Base-by-base conservation (phyloP, 2,888 invertebrate genomes). In the Rhyacophila evoluta region DNA sequence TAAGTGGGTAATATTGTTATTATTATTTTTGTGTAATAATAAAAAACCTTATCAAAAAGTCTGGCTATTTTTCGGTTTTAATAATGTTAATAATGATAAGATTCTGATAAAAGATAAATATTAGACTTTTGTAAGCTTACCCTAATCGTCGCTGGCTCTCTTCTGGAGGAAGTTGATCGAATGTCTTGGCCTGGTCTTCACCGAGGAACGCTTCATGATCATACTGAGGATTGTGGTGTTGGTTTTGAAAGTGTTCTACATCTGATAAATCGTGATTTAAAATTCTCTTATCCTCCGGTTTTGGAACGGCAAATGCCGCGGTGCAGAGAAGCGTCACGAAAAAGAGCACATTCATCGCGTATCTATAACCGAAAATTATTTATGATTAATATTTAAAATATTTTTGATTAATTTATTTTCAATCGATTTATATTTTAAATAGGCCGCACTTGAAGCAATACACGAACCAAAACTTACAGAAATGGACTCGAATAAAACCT, bases 121-220 rank as follows among this genome's bases (percentile, higher is more conserved):
- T 68, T 19, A 33, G 37, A 73, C 70, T 6, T 74, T 37, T 73
- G 75, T 71, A 67, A 83, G n/a, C 86, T 86, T 87, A 94, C 92
- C 95, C 95, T 29, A 99, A 89, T 85, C 98, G 91, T 76, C 96
- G 91, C 85, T 95, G 95, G 87, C 98, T 98, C 86, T 99, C 98
- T 86, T 99, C 98, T 1, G 98, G 98, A 0, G 95, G 91, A 68
- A 99, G 89, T 84, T 98, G 95, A 85, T 98, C 98, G 86, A 98
- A 99, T 2, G 95, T 94, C 85, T 97, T 96, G 0, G 98, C 97
- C 83, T 94, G 93, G 83, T 97, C 97, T 85, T 97, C 96, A 0
- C 99, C 99, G 10, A 99, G 90, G 86, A 99, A 99, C 0, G 98
- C 98, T 86, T 99, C 98, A 85, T 99, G 99, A 85, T 99, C 99